A percentile compares a stretch with the other conserved stretches of the same genome.
These are phyloP conservation scores for Campoletis sonorensis DNA, from an alignment of 1,140 invertebrate species.

Conservation along the genomic window DNA sequence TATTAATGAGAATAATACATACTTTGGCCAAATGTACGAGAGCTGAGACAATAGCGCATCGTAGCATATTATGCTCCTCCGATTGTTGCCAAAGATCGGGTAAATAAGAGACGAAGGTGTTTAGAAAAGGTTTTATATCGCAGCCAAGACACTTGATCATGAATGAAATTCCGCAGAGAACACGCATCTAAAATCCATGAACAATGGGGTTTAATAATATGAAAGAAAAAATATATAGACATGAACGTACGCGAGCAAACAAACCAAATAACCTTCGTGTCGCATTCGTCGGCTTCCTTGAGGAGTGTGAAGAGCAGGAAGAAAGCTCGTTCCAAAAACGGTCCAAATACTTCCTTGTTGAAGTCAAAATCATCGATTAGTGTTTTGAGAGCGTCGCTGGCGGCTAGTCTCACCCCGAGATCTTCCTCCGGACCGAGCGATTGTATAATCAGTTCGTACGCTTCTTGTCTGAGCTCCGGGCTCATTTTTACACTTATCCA, in stretches of 20 bases:
- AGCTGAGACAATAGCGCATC: slow-evolving; percentile 93
- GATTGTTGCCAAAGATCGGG: slow-evolving; percentile 93
- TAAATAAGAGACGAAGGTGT: slow-evolving; percentile 87
- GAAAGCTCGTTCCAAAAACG: slow-evolving; percentile 88
- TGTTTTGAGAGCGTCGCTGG: slow-evolving; percentile 85
- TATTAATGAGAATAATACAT: slow-evolving; percentile 43
- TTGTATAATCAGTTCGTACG: slow-evolving; percentile 88
- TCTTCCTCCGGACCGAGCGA: slow-evolving; percentile 86
- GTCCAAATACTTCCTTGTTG: slow-evolving; percentile 88
- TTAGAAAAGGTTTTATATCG: slow-evolving; percentile 83
- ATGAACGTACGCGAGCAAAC: slow-evolving; percentile 1
- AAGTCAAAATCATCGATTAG: slow-evolving; percentile 96
- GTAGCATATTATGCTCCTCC: slow-evolving; percentile 91
- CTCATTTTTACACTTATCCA: slow-evolving; percentile 88
- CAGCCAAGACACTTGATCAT: slow-evolving; percentile 91
- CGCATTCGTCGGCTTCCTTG: slow-evolving; percentile 92
- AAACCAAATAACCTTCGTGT: slow-evolving; percentile 86
- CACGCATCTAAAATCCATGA: slow-evolving; percentile 84
- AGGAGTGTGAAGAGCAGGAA: slow-evolving; percentile 88
- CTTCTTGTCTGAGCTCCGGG: slow-evolving; percentile 83
- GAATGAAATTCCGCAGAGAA: slow-evolving; percentile 92
- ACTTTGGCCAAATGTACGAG: slow-evolving; percentile 89
- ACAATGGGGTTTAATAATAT: no score
- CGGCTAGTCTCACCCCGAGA: slow-evolving; percentile 89
- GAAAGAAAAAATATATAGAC: slow-evolving; percentile 3